Evolutionary conservation across 2,888 invertebrate species (phyloP).

Genomic region (Hydroisotoma schaefferi): DNA sequence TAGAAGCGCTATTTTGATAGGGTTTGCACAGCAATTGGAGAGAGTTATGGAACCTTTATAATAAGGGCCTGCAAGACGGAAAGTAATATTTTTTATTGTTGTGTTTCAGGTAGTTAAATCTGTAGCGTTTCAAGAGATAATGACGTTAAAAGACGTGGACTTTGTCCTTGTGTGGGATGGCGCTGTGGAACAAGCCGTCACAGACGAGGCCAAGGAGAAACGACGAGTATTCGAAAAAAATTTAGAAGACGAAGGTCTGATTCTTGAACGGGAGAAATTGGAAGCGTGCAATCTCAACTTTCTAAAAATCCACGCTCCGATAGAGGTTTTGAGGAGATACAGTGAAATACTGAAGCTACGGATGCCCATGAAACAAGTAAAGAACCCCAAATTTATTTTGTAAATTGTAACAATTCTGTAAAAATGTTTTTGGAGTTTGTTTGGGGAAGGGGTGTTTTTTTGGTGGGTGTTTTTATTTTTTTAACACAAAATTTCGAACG

Average conservation of each 20-base stretch:
- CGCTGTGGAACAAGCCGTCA: constrained; percentile 54
- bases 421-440: too few relatives aligned
- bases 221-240: constrained; percentile 67
- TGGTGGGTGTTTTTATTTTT: too few relatives aligned
- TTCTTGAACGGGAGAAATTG: constrained; percentile 67
- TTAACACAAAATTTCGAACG: too few relatives aligned
- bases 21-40: too few relatives aligned
- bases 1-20: too few relatives aligned
- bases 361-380: constrained; percentile 88
- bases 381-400: too few relatives aligned
- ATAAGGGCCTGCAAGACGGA: too few relatives aligned
- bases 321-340: constrained; percentile 76
- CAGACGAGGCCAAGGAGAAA: constrained; percentile 53
- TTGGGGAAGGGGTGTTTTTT: too few relatives aligned
- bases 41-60: too few relatives aligned
- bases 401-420: background rate
- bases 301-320: constrained; percentile 83
- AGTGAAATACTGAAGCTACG: constrained; percentile 86
- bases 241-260: constrained; percentile 68
- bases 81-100: too few relatives aligned
- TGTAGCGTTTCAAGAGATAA: constrained; percentile 46
- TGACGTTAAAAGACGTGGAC: constrained; percentile 45
- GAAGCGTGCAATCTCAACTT: constrained; percentile 69
- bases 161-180: constrained; percentile 65
- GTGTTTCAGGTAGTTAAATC: constrained; percentile 31